Percentiles rank a stretch among this genome's conserved stretches.
phyloP scores from a whole-genome alignment of 2,797 vertebrate species.

The Linurgus olivaceus region DNA sequence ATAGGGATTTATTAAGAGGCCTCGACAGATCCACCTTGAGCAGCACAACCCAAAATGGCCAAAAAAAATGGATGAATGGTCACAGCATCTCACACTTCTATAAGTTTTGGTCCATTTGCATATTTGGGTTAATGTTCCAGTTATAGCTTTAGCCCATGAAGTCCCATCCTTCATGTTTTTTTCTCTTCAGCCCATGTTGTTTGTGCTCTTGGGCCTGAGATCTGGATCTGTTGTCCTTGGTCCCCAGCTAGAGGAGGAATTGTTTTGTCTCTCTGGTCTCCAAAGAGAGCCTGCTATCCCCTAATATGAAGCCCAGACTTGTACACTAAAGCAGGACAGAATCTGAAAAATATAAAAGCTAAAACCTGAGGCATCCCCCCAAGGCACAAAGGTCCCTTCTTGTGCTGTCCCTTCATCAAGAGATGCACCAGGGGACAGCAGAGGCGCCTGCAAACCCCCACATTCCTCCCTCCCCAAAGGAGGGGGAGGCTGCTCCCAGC shows the following conservation, averaged over 20 bases:
- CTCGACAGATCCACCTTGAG: not conserved
- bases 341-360: not conserved
- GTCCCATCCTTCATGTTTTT: not conserved
- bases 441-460: not conserved
- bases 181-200: not conserved
- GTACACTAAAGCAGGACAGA: not conserved
- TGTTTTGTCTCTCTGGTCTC: not conserved
- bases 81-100: not conserved
- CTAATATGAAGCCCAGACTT: not conserved
- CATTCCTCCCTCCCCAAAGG: not conserved
- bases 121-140: not conserved
- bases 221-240: not conserved
- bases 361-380: not conserved
- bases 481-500: not conserved
- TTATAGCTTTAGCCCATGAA: not conserved
- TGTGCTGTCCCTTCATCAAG: not conserved
- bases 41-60: not conserved
- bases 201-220: not conserved
- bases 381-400: not conserved
- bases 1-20: not conserved
- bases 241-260: not conserved
- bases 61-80: too few species aligned
- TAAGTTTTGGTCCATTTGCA: not conserved
- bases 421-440: not conserved
- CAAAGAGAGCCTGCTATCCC: not conserved